Percentiles rank a stretch among this genome's conserved stretches.
These are phyloP conservation scores for Leucania comma DNA, from an alignment of 2,888 invertebrate species.

Conservation along the genomic window DNA sequence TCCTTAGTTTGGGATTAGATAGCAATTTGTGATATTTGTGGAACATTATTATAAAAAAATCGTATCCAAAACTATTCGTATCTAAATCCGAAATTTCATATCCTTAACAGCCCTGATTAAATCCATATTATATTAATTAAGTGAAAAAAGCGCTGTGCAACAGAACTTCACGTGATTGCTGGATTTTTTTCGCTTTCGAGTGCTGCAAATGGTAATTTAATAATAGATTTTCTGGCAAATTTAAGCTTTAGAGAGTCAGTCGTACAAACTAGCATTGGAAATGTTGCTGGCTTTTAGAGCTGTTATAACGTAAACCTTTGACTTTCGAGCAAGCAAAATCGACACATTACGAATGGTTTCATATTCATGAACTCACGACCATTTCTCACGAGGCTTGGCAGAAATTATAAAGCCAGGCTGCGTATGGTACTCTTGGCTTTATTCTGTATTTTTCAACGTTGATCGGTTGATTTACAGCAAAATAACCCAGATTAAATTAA, in stretches of 20 bases:
- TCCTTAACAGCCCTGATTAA: no score
- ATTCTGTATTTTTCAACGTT: background rate
- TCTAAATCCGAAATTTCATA: no score
- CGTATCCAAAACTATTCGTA: no score
- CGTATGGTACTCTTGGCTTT: background rate
- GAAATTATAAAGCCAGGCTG: background rate
- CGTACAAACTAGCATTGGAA: slow-evolving; percentile 11
- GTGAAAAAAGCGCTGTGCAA: slow-evolving; percentile 24
- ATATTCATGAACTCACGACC: background rate
- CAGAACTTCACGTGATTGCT: slow-evolving; percentile 2
- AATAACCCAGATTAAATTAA: no score
- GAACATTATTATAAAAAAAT: no score
- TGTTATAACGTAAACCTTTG: background rate
- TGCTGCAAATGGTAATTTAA: slow-evolving; percentile 12
- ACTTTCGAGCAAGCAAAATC: background rate
- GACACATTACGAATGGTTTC: background rate
- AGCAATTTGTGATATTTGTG: no score
- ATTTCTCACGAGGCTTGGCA: background rate
- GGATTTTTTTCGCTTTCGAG: slow-evolving; percentile 21
- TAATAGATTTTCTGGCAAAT: slow-evolving; percentile 26
- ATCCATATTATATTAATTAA: slow-evolving; percentile 10
- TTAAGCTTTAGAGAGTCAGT: slow-evolving; percentile 12
- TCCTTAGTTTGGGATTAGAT: no score
- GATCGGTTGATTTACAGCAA: no score
- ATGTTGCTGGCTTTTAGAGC: slow-evolving; percentile 18